Evolutionary conservation across 2,888 invertebrate genomes (phyloP).

Genomic region (Mylabris sibirica): DNA sequence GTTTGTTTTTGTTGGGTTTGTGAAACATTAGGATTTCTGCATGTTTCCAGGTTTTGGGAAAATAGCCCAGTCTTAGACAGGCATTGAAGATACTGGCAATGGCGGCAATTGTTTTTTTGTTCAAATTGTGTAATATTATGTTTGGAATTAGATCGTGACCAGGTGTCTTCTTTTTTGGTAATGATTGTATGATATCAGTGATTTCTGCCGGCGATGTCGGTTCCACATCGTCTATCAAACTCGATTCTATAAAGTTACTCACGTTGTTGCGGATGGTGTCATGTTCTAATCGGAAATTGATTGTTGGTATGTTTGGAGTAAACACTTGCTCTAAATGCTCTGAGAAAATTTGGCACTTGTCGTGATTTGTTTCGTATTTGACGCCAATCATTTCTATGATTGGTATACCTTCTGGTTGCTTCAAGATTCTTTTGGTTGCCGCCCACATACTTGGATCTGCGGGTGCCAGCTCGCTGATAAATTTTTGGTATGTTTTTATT

Average conservation of each 20-base stretch:
- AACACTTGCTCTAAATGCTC: not conserved
- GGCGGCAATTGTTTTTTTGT: not conserved
- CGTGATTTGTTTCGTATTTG: not conserved
- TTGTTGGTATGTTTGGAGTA: not conserved
- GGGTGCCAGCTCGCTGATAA: not conserved
- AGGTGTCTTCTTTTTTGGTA: too few species aligned
- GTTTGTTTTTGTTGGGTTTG: not conserved
- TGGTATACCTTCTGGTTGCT: not conserved
- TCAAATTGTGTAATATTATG: not conserved
- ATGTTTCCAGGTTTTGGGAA: conserved; percentile 1
- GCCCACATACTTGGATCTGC: not conserved
- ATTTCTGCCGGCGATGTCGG: too few species aligned
- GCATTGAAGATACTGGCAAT: not conserved
- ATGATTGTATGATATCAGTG: too few species aligned
- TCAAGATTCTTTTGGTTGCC: not conserved
- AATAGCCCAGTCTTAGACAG: not conserved
- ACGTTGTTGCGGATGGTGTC: too few species aligned
- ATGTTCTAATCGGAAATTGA: too few species aligned
- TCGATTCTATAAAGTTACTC: too few species aligned
- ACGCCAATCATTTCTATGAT: not conserved
- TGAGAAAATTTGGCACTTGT: not conserved
- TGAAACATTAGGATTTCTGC: conserved; percentile 1
- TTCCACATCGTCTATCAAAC: too few species aligned
- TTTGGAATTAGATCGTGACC: not conserved
- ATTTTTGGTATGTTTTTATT: not conserved